Evolutionary conservation across 2,113 vertebrate genomes (phyloP).

Genomic region (Megaceryle maxima): DNA sequence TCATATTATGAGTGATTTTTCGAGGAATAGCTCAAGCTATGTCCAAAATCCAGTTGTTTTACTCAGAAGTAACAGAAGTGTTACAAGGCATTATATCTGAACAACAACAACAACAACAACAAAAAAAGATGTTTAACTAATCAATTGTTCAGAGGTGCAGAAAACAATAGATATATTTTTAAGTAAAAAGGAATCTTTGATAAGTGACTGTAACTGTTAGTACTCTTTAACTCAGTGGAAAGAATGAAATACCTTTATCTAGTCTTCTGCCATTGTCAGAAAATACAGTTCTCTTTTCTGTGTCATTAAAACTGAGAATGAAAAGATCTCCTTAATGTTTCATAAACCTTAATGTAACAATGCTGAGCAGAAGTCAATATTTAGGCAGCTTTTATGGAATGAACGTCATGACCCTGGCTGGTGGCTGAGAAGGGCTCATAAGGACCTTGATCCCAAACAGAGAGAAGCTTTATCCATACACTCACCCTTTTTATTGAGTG

Average conservation of each 20-base stretch:
- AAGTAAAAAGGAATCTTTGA: background rate
- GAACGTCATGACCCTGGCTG: background rate
- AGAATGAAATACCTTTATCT: background rate
- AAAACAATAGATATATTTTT: conserved; percentile 15
- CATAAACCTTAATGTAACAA: background rate
- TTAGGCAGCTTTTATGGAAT: background rate
- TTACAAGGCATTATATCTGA: background rate
- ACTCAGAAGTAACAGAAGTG: background rate
- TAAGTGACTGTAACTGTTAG: background rate
- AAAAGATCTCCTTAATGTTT: background rate
- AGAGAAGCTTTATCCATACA: background rate
- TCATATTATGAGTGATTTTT: background rate
- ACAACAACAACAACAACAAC: background rate
- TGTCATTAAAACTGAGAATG: background rate
- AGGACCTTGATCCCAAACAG: background rate
- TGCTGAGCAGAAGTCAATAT: background rate
- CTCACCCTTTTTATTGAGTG: background rate
- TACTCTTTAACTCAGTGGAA: background rate
- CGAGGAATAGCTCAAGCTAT: background rate
- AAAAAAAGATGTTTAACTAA: background rate
- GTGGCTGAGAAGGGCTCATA: background rate
- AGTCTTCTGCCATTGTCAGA: background rate
- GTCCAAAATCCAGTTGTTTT: background rate
- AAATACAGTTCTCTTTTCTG: background rate
- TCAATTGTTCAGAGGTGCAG: background rate